A percentile compares a stretch with the other conserved stretches of the same genome.
These are phyloP conservation scores for Vulpes vulpes DNA, from an alignment of 2,113 vertebrate genomes.

Conservation along the genomic window DNA sequence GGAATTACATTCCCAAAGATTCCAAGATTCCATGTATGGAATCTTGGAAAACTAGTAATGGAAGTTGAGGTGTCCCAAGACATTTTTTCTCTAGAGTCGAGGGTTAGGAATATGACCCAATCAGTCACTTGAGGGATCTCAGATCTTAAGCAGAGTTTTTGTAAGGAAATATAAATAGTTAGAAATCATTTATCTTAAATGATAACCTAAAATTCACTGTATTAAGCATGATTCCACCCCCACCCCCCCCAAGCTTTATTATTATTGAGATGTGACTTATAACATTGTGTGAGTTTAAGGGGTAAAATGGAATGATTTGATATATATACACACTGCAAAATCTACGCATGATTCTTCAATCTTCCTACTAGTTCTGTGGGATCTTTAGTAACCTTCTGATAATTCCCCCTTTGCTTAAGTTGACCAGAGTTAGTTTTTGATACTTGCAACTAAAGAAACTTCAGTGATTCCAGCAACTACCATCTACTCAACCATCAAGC, in stretches of 20 bases:
- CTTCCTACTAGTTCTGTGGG: not conserved
- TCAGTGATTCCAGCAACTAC: not conserved
- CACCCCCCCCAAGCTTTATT: not conserved
- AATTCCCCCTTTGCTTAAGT: slow-evolving; percentile 34
- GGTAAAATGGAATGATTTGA: not conserved
- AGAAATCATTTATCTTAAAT: slow-evolving; percentile 24
- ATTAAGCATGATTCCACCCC: not conserved
- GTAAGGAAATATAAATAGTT: slow-evolving; percentile 19
- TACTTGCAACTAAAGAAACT: not conserved
- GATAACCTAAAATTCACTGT: not conserved
- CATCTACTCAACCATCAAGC: not conserved
- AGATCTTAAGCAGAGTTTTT: slow-evolving; percentile 25
- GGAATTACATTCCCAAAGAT: not conserved
- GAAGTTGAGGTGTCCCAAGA: not conserved
- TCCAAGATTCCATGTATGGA: not conserved
- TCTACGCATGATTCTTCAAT: not conserved
- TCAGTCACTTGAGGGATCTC: not conserved
- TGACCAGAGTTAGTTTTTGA: slow-evolving; percentile 32
- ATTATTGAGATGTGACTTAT: not conserved
- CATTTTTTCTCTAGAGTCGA: not conserved
- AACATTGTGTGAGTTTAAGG: not conserved
- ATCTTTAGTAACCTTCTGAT: not conserved
- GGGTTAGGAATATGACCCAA: not conserved
- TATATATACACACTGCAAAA: not conserved
- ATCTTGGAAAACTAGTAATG: slow-evolving; percentile 20